phyloP scores from a whole-genome alignment of 2,113 vertebrate species.

The Heliornis fulica region DNA sequence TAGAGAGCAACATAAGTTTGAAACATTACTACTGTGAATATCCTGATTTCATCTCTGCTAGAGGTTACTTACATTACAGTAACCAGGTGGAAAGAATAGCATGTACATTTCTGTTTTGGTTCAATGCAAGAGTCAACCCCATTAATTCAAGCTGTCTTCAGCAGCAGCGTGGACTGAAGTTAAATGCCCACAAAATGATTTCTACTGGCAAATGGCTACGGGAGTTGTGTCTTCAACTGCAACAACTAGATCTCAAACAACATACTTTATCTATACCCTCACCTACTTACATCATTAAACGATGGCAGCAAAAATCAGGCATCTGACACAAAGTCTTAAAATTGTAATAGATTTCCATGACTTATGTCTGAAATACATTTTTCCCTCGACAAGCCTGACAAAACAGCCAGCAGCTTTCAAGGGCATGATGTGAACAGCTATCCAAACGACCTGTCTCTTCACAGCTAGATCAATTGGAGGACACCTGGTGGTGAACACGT shows the following conservation, averaged over 20 bases:
- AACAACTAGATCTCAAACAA: neutral
- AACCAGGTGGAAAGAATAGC: neutral
- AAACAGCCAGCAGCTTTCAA: neutral
- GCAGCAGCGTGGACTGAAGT: neutral
- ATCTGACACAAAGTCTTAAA: neutral
- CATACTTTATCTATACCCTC: neutral
- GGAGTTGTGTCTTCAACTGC: neutral
- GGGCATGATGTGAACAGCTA: neutral
- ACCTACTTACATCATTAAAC: neutral
- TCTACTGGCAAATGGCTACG: neutral
- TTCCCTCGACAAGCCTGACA: neutral
- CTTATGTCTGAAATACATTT: neutral
- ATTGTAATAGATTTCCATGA: neutral
- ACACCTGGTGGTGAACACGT: neutral
- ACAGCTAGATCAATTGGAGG: neutral
- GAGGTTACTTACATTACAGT: neutral
- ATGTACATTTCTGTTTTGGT: neutral
- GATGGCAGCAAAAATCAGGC: neutral
- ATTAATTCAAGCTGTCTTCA: neutral
- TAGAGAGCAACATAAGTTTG: neutral
- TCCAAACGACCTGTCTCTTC: neutral
- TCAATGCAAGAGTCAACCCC: neutral
- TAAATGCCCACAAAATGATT: neutral
- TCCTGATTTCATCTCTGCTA: neutral
- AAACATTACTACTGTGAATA: neutral